These are phyloP conservation scores for Ammodramus savannarum DNA, from an alignment of 2,113 vertebrate genomes.

Conservation along the genomic window DNA sequence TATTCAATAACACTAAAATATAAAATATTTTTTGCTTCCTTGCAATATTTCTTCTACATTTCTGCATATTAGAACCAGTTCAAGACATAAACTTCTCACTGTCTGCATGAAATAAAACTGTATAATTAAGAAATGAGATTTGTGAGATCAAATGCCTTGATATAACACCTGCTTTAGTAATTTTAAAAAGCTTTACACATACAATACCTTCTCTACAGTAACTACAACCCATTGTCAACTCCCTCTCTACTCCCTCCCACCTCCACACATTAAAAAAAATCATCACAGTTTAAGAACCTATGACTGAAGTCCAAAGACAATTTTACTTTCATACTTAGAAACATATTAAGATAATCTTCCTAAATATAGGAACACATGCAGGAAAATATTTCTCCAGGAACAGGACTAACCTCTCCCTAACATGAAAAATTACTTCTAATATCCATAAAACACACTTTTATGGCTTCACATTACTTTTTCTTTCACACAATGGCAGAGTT, in stretches of 20 bases:
- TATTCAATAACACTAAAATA: neutral
- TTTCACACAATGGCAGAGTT: neutral
- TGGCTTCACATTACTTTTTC: neutral
- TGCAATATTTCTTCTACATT: neutral
- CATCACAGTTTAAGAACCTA: neutral
- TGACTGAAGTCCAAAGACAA: neutral
- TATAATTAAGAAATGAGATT: neutral
- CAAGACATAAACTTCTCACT: neutral
- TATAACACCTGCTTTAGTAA: neutral
- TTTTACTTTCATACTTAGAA: neutral
- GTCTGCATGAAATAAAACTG: neutral
- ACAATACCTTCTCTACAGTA: neutral
- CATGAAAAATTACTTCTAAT: neutral
- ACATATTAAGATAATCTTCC: neutral
- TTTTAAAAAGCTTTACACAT: neutral
- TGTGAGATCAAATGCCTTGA: neutral
- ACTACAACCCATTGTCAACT: neutral
- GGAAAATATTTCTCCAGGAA: neutral
- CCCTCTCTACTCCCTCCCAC: neutral
- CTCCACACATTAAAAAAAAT: neutral
- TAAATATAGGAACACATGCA: neutral
- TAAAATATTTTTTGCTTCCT: neutral
- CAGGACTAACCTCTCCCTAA: neutral
- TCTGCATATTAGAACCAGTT: neutral
- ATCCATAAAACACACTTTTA: neutral